Conservation (phyloP, 1,140 invertebrate genomes). For the Luehdorfia chinensis region DNA sequence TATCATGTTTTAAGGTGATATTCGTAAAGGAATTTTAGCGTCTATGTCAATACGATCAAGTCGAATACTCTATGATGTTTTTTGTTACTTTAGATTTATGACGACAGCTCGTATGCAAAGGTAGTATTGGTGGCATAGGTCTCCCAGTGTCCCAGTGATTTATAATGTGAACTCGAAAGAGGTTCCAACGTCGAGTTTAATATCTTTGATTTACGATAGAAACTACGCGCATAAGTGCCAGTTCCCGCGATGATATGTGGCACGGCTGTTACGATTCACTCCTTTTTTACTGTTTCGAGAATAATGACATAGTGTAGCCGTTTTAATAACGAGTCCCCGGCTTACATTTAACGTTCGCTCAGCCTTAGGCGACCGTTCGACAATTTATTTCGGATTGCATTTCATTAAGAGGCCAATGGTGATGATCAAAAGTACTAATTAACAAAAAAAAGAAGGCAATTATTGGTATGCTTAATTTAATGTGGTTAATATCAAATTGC, state of each 20-base stretch:
- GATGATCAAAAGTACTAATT: conserved; percentile 21
- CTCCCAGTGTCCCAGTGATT: conserved; percentile 62
- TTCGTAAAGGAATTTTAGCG: too few species aligned
- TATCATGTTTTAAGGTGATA: too few species aligned
- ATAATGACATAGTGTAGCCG: conserved; percentile 63
- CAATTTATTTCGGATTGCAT: conserved; percentile 42
- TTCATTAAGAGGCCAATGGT: conserved; percentile 27
- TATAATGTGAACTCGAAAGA: conserved; percentile 74
- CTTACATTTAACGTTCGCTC: conserved; percentile 18
- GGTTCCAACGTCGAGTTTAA: conserved; percentile 72
- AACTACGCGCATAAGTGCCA: conserved; percentile 68
- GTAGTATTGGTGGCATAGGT: conserved; percentile 59
- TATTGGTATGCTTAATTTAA: conserved; percentile 22
- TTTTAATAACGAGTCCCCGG: conserved; percentile 57
- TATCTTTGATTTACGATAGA: conserved; percentile 76
- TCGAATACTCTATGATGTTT: conserved; percentile 25
- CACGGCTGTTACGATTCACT: conserved; percentile 58
- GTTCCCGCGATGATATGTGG: conserved; percentile 67
- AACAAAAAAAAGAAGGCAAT: conserved; percentile 19
- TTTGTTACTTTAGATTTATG: conserved; percentile 60
- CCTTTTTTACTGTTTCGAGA: conserved; percentile 62
- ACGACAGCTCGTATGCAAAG: conserved; percentile 52
- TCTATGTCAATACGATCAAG: not conserved
- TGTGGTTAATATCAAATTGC: too few species aligned
- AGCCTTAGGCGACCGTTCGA: conserved; percentile 8